Conservation (phyloP, 1,140 invertebrate genomes). For the Trachymyrmex septentrionalis region DNA sequence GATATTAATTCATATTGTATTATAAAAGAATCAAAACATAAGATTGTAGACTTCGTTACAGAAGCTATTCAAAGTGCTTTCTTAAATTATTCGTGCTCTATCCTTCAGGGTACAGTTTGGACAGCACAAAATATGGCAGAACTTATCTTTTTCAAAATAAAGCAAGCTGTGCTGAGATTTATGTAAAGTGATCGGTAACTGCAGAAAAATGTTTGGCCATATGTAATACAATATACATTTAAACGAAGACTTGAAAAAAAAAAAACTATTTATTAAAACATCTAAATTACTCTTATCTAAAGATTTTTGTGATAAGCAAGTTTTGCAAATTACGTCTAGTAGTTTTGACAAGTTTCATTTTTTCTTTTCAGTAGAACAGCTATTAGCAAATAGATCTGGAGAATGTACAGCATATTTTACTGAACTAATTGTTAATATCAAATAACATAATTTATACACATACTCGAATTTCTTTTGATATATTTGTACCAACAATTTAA, state of each 20-base stretch:
- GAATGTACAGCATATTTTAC: conserved; percentile 14
- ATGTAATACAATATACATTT: conserved; percentile 52
- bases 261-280: conserved; percentile 55
- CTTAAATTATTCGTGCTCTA: conserved; percentile 18
- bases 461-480: conserved; percentile 76
- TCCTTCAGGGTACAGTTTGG: conserved; percentile 41
- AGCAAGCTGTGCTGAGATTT: conserved; percentile 60
- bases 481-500: conserved; percentile 81
- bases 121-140: conserved; percentile 38
- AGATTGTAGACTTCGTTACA: conserved; percentile 5
- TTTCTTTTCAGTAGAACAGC: conserved; percentile 8
- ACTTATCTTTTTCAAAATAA: conserved; percentile 53
- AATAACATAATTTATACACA: conserved; percentile 47
- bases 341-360: conserved; percentile 15
- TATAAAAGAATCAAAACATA: background rate
- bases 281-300: conserved; percentile 61
- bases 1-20: background rate
- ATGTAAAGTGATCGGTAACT: conserved; percentile 57
- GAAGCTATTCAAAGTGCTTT: conserved; percentile 31
- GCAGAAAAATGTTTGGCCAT: conserved; percentile 55
- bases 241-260: conserved; percentile 49
- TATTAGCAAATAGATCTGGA: conserved; percentile 17
- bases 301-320: conserved; percentile 27
- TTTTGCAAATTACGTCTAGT: conserved; percentile 33
- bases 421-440: conserved; percentile 35